Evolutionary conservation across 2,113 vertebrate genomes (phyloP).

Genomic region (Myanophis thanlyinensis): DNA sequence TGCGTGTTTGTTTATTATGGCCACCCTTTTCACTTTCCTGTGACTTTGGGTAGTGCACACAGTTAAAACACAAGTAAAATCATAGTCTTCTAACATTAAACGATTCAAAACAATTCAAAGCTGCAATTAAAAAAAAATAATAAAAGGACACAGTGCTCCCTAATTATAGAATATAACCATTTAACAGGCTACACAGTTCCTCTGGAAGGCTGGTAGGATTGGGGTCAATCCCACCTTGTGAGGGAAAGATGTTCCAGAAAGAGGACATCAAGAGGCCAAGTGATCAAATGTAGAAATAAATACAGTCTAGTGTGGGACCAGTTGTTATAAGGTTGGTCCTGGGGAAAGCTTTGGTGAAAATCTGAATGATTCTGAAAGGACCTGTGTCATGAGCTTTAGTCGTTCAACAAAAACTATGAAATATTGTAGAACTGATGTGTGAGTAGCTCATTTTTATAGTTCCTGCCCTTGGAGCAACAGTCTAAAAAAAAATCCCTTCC

Average conservation of each 20-base stretch:
- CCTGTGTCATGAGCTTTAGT: not conserved
- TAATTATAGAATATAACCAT: not conserved
- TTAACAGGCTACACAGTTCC: not conserved
- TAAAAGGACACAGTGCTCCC: not conserved
- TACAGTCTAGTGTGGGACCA: not conserved
- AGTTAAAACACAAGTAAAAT: not conserved
- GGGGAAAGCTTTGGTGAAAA: not conserved
- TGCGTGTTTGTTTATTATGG: not conserved
- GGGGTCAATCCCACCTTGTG: no score
- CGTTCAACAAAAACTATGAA: not conserved
- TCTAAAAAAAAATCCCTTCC: not conserved
- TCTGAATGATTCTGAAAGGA: not conserved
- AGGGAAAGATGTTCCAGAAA: not conserved
- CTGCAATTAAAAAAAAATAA: not conserved
- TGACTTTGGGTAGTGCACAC: not conserved
- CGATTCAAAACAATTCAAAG: not conserved
- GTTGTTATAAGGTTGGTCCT: not conserved
- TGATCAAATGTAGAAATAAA: not conserved
- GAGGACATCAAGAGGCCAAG: not conserved
- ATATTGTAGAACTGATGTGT: not conserved
- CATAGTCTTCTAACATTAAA: not conserved
- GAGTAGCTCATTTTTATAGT: not conserved
- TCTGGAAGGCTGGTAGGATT: not conserved
- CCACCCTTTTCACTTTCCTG: not conserved
- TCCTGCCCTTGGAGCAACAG: not conserved